These are phyloP conservation scores for Capreolus pygargus DNA, from an alignment of 2,113 vertebrate genomes.

Conservation along the genomic window DNA sequence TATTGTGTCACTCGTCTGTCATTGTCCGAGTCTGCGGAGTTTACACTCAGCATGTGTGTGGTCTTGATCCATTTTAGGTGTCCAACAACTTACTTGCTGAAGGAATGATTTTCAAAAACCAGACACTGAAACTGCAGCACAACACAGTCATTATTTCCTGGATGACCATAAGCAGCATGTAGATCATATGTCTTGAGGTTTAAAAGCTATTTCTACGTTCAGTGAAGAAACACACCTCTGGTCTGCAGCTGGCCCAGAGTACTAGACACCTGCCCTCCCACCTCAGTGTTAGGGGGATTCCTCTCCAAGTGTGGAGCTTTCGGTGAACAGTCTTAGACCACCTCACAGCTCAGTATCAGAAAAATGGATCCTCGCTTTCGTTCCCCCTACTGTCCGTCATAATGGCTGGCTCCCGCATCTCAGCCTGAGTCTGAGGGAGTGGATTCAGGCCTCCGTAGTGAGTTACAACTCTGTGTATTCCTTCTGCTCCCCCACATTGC, in stretches of 20 bases:
- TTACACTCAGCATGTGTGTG: rapidly evolving
- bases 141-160: rapidly evolving
- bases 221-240: not conserved
- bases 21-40: rapidly evolving
- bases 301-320: not conserved
- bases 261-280: not conserved
- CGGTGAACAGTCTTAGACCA: not conserved
- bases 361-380: not conserved
- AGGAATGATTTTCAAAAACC: not conserved
- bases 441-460: constrained; percentile 26
- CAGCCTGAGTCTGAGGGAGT: constrained; percentile 12
- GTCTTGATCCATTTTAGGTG: rapidly evolving
- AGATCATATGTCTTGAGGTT: not conserved
- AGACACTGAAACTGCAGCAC: too few species aligned
- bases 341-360: constrained; percentile 28
- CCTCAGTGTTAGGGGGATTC: not conserved
- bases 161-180: not conserved
- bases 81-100: rapidly evolving
- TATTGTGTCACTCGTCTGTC: rapidly evolving
- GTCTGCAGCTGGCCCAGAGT: rapidly evolving
- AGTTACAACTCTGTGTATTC: constrained; percentile 39
- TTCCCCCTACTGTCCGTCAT: not conserved
- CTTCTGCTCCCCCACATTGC: constrained; percentile 12
- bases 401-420: not conserved
- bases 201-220: not conserved